phyloP scores from a whole-genome alignment of 1,140 invertebrate genomes.

The Drosophila albomicans region DNA sequence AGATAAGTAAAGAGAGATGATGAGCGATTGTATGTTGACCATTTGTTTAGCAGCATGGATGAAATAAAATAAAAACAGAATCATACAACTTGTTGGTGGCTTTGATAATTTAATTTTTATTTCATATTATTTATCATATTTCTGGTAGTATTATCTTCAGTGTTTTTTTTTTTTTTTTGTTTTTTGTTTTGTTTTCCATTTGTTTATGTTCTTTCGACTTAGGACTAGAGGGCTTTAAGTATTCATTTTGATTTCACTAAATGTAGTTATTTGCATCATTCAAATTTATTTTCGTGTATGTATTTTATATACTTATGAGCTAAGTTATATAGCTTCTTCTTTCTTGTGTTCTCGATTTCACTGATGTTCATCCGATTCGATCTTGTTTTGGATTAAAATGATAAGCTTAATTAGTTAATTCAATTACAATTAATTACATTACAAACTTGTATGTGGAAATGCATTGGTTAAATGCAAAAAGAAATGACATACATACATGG shows the following conservation, averaged over 20 bases:
- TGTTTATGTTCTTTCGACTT: conserved; percentile 53
- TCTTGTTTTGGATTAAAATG: conserved; percentile 40
- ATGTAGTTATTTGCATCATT: conserved; percentile 67
- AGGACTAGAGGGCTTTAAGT: conserved; percentile 72
- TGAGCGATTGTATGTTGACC: not conserved
- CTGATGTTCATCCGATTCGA: not conserved
- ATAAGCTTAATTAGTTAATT: conserved; percentile 57
- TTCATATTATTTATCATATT: conserved; percentile 46
- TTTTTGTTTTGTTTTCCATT: conserved; percentile 29
- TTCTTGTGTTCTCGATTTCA: conserved; percentile 17
- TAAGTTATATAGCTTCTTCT: conserved; percentile 20
- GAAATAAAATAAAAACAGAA: not conserved
- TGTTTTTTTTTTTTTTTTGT: conserved; percentile 13
- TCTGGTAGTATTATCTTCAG: conserved; percentile 43
- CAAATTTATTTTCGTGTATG: conserved; percentile 18
- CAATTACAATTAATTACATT: conserved; percentile 79
- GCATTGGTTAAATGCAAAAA: conserved; percentile 80
- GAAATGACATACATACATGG: conserved; percentile 51
- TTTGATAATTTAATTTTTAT: conserved; percentile 73
- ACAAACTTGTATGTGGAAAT: conserved; percentile 74
- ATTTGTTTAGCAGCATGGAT: not conserved
- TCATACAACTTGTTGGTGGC: conserved; percentile 20
- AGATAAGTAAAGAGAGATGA: not conserved
- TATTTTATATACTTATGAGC: conserved; percentile 17
- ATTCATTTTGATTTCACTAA: conserved; percentile 78